These are phyloP conservation scores for Catharus fuscescens DNA, from an alignment of 2,113 vertebrate species.

Conservation along the genomic window DNA sequence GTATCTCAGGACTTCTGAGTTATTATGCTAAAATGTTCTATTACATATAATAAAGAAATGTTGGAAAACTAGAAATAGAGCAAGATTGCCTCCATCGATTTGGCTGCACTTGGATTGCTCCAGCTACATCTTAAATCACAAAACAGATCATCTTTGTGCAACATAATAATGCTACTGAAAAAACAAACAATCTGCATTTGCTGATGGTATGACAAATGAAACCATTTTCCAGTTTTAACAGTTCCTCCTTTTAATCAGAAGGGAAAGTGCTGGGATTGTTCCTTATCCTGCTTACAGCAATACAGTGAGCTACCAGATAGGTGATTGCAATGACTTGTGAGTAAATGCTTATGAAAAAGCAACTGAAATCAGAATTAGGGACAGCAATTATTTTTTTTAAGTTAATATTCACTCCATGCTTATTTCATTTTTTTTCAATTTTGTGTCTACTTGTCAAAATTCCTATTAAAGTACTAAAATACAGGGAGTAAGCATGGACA, in stretches of 20 bases:
- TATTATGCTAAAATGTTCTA: slow-evolving; percentile 57
- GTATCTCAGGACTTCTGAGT: slow-evolving; percentile 30
- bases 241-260: slow-evolving; percentile 19
- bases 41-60: slow-evolving; percentile 44
- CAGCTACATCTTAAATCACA: slow-evolving; percentile 17
- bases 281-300: neutral
- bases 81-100: slow-evolving; percentile 3
- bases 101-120: neutral
- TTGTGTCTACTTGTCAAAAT: neutral
- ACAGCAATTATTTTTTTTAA: neutral
- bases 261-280: neutral
- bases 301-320: neutral
- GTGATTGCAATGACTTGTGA: neutral
- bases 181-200: slow-evolving; percentile 22
- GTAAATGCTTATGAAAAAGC: neutral
- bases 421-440: neutral
- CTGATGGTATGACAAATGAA: neutral
- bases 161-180: neutral
- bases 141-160: slow-evolving; percentile 11
- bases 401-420: neutral
- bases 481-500: neutral
- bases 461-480: neutral
- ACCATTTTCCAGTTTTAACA: neutral
- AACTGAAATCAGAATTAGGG: neutral
- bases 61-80: slow-evolving; percentile 36